Percentiles rank a stretch among this genome's conserved stretches.
Conservation (phyloP, 2,888 invertebrate species). For the Drosophila acutilabella region DNA sequence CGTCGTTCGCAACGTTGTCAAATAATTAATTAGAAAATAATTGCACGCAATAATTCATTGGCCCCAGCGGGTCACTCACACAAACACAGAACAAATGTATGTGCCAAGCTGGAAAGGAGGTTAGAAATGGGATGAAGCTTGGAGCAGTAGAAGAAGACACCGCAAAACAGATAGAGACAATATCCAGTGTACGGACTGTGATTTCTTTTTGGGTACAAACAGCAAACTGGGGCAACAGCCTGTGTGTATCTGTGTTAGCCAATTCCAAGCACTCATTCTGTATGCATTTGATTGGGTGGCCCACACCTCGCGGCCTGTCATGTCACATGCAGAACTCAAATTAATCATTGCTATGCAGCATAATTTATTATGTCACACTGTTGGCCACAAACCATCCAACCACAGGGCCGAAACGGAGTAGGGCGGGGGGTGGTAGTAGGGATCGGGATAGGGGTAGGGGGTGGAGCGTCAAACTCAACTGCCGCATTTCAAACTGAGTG, state of each 20-base stretch:
- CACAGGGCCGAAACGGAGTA: neutral
- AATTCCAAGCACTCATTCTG: conserved; percentile 68
- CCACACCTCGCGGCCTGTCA: conserved; percentile 59
- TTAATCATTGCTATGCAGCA: conserved; percentile 79
- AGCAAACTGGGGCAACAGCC: conserved; percentile 27
- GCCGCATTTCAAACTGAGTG: conserved; percentile 23
- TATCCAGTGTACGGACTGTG: conserved; percentile 48
- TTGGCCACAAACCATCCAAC: conserved; percentile 41
- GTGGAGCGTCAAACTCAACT: conserved; percentile 34
- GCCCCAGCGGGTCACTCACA: conserved; percentile 52
- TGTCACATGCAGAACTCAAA: conserved; percentile 72
- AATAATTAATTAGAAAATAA: conserved; percentile 81
- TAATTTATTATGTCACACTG: conserved; percentile 81
- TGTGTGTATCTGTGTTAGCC: conserved; percentile 28
- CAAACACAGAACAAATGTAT: conserved; percentile 4
- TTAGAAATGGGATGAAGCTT: conserved; percentile 10
- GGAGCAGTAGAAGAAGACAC: conserved; percentile 35
- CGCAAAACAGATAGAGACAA: conserved; percentile 47
- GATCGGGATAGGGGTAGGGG: neutral
- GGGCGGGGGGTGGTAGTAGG: neutral
- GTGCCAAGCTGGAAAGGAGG: conserved; percentile 7
- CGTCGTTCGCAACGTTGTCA: conserved; percentile 64
- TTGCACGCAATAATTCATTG: conserved; percentile 80
- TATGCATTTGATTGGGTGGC: conserved; percentile 74
- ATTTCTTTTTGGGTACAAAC: conserved; percentile 55